Evolutionary conservation across 2,888 invertebrate species (phyloP).

Genomic region (Spisula subtruncata): DNA sequence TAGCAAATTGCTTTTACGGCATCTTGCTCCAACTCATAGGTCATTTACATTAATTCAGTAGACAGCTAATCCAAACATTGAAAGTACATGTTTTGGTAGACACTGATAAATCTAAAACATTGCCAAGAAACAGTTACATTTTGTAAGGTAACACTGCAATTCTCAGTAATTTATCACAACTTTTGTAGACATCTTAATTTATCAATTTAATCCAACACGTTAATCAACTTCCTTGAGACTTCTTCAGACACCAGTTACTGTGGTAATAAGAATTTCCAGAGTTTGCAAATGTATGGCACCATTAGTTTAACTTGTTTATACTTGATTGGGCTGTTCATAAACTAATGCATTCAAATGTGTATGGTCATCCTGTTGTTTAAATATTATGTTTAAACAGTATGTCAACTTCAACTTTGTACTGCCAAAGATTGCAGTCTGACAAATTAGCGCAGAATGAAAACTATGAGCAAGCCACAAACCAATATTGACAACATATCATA

Average conservation of each 20-base stretch:
- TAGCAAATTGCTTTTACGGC: not conserved
- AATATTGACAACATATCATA: no score
- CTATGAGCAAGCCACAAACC: no score
- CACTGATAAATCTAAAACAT: not conserved
- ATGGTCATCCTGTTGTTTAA: no score
- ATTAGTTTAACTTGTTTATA: not conserved
- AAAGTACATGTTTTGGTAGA: not conserved
- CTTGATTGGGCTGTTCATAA: no score
- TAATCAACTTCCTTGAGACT: not conserved
- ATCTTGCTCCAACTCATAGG: not conserved
- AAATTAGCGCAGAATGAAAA: no score
- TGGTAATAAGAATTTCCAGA: not conserved
- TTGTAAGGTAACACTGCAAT: not conserved
- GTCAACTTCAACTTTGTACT: no score
- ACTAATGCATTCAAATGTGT: no score
- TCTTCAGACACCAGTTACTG: no score
- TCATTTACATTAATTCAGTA: not conserved
- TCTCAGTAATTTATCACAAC: not conserved
- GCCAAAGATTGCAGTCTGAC: no score
- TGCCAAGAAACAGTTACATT: slow-evolving; percentile 1
- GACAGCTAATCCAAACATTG: not conserved
- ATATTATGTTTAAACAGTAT: no score
- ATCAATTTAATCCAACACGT: slow-evolving; percentile 1
- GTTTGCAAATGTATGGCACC: not conserved
- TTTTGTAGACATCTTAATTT: not conserved